phyloP scores from a whole-genome alignment of 2,888 invertebrate genomes.

The Rhagonycha lutea region DNA sequence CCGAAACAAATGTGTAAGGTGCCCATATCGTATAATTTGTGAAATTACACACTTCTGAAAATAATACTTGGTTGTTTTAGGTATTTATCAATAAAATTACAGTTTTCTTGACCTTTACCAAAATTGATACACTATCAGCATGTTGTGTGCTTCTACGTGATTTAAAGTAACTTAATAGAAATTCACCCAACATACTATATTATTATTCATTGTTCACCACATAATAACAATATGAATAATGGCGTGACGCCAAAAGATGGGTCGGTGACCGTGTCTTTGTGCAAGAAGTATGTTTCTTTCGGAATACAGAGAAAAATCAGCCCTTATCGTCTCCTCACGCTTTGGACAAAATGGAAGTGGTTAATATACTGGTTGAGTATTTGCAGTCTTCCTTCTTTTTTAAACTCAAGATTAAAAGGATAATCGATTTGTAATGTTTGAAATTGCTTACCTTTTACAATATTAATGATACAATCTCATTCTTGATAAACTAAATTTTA shows the following conservation, averaged over 20 bases:
- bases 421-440: neutral
- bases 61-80: neutral
- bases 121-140: neutral
- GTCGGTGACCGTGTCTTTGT: constrained; percentile 24
- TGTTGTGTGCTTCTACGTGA: neutral
- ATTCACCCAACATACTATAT: constrained; percentile 8
- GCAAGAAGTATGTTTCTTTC: constrained; percentile 7
- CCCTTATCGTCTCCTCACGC: neutral
- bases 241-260: constrained; percentile 28
- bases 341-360: neutral
- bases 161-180: constrained; percentile 6
- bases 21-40: neutral
- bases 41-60: neutral
- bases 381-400: neutral
- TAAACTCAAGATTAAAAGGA: neutral
- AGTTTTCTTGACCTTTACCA: neutral
- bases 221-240: constrained; percentile 22
- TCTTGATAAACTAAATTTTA: constrained; percentile 10
- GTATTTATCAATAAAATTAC: neutral
- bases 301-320: constrained; percentile 1
- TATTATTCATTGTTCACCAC: constrained; percentile 25
- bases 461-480: constrained; percentile 16
- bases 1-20: neutral
- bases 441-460: constrained; percentile 8
- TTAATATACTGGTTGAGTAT: neutral